phyloP scores from a whole-genome alignment of 2,113 vertebrate species.

The Hiodon tergisus region DNA sequence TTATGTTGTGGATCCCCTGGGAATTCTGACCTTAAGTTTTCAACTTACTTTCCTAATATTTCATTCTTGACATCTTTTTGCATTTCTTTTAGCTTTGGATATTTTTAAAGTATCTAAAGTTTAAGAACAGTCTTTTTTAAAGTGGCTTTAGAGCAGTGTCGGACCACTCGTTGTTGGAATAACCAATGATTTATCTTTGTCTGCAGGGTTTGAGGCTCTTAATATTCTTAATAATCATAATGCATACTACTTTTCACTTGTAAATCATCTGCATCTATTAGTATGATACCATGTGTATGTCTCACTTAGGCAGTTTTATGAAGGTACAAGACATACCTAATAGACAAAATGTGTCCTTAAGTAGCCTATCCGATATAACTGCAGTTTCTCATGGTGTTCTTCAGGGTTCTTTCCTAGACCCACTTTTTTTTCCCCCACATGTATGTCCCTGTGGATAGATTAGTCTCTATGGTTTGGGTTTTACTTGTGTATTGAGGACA shows the following conservation, averaged over 20 bases:
- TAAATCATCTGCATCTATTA: too few species aligned
- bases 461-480: conserved; percentile 6
- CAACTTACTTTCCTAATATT: background rate
- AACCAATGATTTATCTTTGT: too few species aligned
- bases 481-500: background rate
- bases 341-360: background rate
- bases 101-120: background rate
- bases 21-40: background rate
- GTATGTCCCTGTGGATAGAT: conserved; percentile 5
- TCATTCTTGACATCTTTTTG: background rate
- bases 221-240: background rate
- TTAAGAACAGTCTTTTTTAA: too few species aligned
- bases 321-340: background rate
- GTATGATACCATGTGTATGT: too few species aligned
- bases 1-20: background rate
- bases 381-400: conserved; percentile 1
- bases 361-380: background rate
- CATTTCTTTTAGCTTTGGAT: background rate
- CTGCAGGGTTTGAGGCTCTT: background rate
- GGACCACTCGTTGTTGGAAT: too few species aligned
- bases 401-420: background rate
- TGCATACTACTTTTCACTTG: too few species aligned
- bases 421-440: conserved; percentile 5
- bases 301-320: too few species aligned
- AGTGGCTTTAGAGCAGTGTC: too few species aligned